Conservation (phyloP, 2,888 invertebrate species). For the Alviniconcha strummeri region DNA sequence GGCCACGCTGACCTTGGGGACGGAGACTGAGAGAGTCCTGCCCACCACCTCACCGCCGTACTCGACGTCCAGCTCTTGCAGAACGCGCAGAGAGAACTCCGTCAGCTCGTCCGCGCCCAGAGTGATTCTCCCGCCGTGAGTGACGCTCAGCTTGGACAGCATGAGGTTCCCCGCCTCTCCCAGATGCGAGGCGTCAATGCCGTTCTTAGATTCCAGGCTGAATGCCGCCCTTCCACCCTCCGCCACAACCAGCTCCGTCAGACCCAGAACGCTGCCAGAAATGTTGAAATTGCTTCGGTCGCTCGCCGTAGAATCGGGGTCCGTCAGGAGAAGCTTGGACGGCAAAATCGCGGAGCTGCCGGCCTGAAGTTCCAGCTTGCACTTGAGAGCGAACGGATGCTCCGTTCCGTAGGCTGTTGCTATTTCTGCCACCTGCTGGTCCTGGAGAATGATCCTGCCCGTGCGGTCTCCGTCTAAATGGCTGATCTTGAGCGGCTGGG, state of each 20-base stretch:
- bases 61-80: constrained; percentile 47
- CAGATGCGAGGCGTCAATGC: constrained; percentile 35
- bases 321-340: constrained; percentile 51
- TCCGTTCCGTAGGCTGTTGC: constrained; percentile 56
- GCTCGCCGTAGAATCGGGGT: constrained; percentile 37
- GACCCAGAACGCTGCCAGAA: constrained; percentile 48
- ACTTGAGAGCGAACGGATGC: constrained; percentile 50
- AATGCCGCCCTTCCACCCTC: constrained; percentile 48
- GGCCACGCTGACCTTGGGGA: constrained; percentile 49
- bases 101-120: constrained; percentile 46
- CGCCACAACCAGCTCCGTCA: constrained; percentile 53
- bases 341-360: constrained; percentile 45
- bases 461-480: constrained; percentile 52
- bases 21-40: constrained; percentile 42
- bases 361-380: constrained; percentile 46
- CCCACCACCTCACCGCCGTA: constrained; percentile 48
- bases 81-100: constrained; percentile 43
- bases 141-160: constrained; percentile 50
- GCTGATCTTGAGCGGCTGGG: constrained; percentile 37
- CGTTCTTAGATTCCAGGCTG: constrained; percentile 45
- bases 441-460: constrained; percentile 43
- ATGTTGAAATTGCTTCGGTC: constrained; percentile 49
- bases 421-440: constrained; percentile 46
- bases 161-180: constrained; percentile 46
- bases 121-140: constrained; percentile 50